Evolutionary conservation across 2,797 vertebrate species (phyloP), one percentile per base, ranked within the genome.

Genomic region (Lindbergichthys nudifrons): DNA sequence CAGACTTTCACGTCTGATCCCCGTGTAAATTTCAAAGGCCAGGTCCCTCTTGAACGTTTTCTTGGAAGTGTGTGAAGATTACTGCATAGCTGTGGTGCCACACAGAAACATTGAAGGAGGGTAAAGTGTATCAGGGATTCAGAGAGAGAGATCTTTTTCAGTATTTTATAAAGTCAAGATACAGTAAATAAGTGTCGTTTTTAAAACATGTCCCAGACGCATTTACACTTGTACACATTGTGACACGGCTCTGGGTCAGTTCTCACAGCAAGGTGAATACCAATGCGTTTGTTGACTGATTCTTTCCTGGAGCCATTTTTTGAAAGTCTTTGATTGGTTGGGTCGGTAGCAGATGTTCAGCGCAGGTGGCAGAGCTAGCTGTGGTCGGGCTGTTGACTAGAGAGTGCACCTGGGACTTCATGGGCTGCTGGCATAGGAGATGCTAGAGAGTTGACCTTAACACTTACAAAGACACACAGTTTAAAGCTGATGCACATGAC

Each of bases 321-420:
- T 54, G 43, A 13, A 15, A n/a, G 19, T 52, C 45, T 50, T 64
- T 42, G 59, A 59, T 50, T 16, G 19, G 52, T 52, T 45, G 45
- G 23, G 59, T 23, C 11, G 10, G 63, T 23, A 26, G 50, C 69
- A 78, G 65, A 54, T 73, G 59, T 41, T 52, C 26, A 19, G 63
- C 59, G 60, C 63, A 57, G 69, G 69, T 79, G 71, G 61, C 53
- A 56, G 18, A 50, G 65, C 60, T 39, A 39, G 47, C 21, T 41
- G 43, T 48, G 18, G 14, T 21, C 18, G 21, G 47, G 19, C 32
- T 32, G 41, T 42, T 59, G 45, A 54, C 69, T 63, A 43, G 0
- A 47, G 42, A 47, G 48, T 45, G 30, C 51, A 62, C 45, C 26
- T 32, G 56, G 62, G 57, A 62, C 43, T 56, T 63, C 45, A 21